Conservation (phyloP, 53 echinoderm and acorn worm species). For the Luidia sarsii region DNA sequence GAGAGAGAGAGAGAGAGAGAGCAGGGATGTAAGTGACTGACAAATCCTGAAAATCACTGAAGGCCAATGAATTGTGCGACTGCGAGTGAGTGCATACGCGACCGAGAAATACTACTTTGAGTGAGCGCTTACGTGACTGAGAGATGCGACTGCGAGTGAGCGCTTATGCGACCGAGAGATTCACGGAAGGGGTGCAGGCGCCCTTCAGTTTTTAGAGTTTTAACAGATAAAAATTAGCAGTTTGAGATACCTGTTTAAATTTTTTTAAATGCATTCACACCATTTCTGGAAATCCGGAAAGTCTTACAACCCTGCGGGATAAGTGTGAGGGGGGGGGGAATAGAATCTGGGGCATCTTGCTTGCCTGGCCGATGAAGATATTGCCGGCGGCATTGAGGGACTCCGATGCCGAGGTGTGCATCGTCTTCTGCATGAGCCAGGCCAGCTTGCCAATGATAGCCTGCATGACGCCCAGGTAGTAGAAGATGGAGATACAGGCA, state of each 20-base stretch:
- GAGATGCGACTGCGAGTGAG: no score
- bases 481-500: conserved; percentile 81
- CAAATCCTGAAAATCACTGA: no score
- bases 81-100: not conserved
- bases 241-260: no score
- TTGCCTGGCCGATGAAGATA: conserved; percentile 93
- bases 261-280: not conserved
- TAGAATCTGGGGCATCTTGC: not conserved
- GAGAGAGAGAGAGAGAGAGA: no score
- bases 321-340: not conserved
- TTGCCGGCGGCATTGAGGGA: conserved; percentile 94
- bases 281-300: no score
- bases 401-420: conserved; percentile 93
- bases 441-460: conserved; percentile 80
- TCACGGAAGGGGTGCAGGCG: no score
- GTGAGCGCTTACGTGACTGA: no score
- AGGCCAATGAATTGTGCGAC: no score
- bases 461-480: conserved; percentile 90
- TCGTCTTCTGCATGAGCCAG: conserved; percentile 89
- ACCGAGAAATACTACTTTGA: not conserved
- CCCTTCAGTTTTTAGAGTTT: no score
- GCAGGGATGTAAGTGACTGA: no score
- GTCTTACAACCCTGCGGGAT: not conserved
- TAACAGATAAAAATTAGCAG: no score
- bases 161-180: no score